A percentile compares a stretch with the other conserved stretches of the same genome.
Conservation (phyloP, 2,888 invertebrate species). For the Cryptocephalus primarius region DNA sequence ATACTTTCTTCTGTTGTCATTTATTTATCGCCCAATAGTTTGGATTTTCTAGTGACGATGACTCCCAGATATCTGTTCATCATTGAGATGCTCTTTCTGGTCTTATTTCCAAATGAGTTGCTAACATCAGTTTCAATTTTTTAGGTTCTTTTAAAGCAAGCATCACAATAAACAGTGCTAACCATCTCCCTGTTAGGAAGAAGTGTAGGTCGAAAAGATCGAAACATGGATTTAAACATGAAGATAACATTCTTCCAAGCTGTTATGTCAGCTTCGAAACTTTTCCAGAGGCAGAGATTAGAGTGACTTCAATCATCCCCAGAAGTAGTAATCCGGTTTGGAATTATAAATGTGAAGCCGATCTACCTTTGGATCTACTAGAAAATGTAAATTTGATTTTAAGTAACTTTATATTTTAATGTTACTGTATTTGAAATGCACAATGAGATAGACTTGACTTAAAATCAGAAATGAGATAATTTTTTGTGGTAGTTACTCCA, state of each 20-base stretch:
- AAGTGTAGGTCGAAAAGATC: conserved; percentile 29
- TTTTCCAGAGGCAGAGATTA: conserved; percentile 21
- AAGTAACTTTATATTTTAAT: too few species aligned
- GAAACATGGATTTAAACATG: conserved; percentile 24
- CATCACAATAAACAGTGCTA: conserved; percentile 45
- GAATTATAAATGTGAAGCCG: conserved; percentile 43
- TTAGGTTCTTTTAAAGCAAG: conserved; percentile 36
- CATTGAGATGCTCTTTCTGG: too few species aligned
- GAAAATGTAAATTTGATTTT: conserved; percentile 39
- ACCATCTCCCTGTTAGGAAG: conserved; percentile 41
- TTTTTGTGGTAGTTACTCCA: too few species aligned
- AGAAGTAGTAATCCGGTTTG: conserved; percentile 44
- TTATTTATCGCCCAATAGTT: too few species aligned
- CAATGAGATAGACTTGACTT: too few species aligned
- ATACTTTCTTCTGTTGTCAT: too few species aligned
- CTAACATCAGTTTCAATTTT: not conserved
- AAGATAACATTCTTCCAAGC: conserved; percentile 42
- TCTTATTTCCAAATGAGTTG: too few species aligned
- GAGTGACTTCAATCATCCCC: conserved; percentile 41
- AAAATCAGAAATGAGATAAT: too few species aligned
- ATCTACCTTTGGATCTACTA: conserved; percentile 39
- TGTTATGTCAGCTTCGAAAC: conserved; percentile 52
- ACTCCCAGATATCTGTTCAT: too few species aligned
- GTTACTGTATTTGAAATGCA: too few species aligned
- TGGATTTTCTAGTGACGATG: too few species aligned